Conservation (phyloP, 1,140 invertebrate species). For the Drosophila seguyi region DNA sequence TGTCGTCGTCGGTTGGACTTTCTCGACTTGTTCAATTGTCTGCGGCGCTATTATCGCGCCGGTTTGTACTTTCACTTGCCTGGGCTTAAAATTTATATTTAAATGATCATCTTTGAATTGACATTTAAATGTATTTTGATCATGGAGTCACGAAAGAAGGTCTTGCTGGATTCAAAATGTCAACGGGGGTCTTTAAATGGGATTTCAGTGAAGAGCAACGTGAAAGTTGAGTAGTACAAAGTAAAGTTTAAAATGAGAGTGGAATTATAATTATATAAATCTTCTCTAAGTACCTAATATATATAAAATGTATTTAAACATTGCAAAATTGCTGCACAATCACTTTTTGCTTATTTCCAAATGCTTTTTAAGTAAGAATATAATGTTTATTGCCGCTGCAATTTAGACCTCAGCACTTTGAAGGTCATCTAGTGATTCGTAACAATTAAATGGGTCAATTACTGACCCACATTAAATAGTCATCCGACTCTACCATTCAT, state of each 20-base stretch:
- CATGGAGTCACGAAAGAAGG: slow-evolving; percentile 44
- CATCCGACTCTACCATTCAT: slow-evolving; percentile 7
- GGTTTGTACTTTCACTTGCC: slow-evolving; percentile 64
- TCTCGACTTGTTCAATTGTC: slow-evolving; percentile 70
- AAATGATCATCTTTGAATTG: slow-evolving; percentile 75
- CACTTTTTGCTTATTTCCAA: not conserved
- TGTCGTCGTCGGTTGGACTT: slow-evolving; percentile 61
- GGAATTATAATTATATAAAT: not conserved
- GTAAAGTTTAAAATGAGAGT: not conserved
- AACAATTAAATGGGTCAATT: slow-evolving; percentile 17
- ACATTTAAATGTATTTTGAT: slow-evolving; percentile 67
- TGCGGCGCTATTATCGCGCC: slow-evolving; percentile 16
- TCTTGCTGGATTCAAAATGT: slow-evolving; percentile 16
- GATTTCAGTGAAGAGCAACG: not conserved
- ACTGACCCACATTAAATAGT: slow-evolving; percentile 13
- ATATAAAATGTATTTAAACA: not conserved
- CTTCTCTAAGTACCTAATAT: not conserved
- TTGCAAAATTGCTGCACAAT: not conserved
- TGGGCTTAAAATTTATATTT: slow-evolving; percentile 40
- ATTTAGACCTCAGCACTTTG: not conserved
- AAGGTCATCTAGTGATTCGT: not conserved
- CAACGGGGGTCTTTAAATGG: slow-evolving; percentile 13
- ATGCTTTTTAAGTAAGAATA: not conserved
- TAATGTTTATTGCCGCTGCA: not conserved
- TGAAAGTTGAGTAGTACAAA: slow-evolving; percentile 7